Conservation (phyloP, 2,797 vertebrate genomes). For the Pteropus rufus region DNA sequence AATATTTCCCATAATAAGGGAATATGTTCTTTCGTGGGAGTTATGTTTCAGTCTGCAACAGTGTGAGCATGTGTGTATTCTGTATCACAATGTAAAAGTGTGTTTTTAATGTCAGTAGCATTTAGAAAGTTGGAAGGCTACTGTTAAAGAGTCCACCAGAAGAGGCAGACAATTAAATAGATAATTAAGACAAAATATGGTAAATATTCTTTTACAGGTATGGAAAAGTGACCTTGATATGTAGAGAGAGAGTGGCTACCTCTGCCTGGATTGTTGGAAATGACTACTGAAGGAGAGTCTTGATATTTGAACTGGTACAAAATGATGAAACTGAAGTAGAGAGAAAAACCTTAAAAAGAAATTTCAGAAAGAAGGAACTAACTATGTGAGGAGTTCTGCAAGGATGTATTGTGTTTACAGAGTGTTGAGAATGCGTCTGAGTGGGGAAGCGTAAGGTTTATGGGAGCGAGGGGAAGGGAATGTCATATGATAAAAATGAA, state of each 20-base stretch:
- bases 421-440: background rate
- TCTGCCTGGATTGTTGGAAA: background rate
- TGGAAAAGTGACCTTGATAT: background rate
- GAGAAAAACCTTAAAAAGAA: background rate
- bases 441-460: background rate
- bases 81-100: background rate
- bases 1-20: background rate
- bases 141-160: background rate
- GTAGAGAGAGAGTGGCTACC: background rate
- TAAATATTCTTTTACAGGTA: background rate
- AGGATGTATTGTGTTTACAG: background rate
- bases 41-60: background rate
- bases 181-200: background rate
- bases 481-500: background rate
- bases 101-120: background rate
- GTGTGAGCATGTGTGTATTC: background rate
- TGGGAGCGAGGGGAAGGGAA: background rate
- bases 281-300: background rate
- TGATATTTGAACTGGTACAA: background rate
- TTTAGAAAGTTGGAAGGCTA: background rate
- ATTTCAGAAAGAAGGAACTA: background rate
- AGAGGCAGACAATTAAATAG: background rate
- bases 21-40: background rate
- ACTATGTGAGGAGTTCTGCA: background rate
- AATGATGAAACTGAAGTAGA: background rate